Evolutionary conservation across 37 sponge, comb jelly and placozoan genomes (phyloP).

Genomic region (Aplysina aerophoba): DNA sequence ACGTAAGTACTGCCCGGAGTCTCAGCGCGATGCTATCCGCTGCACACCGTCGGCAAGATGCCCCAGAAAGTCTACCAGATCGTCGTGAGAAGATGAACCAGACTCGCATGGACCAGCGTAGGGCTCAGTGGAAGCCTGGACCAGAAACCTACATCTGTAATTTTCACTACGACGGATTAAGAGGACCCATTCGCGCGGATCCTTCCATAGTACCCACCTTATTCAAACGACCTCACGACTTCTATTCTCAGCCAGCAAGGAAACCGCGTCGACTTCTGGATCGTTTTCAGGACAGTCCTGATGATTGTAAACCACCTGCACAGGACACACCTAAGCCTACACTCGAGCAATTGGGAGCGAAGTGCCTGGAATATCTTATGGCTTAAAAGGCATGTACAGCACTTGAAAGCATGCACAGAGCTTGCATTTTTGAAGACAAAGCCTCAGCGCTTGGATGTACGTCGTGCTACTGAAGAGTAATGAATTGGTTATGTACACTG

Average conservation of each 20-base stretch:
- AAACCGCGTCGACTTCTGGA: not conserved
- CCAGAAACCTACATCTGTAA: slow-evolving; percentile 17
- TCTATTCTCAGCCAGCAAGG: slow-evolving; percentile 1
- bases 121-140: slow-evolving; percentile 3
- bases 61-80: not conserved
- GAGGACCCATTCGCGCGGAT: not conserved
- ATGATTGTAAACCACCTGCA: no score
- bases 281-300: not conserved
- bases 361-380: no score
- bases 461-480: no score
- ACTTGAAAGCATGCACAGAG: no score
- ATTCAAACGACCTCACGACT: slow-evolving; percentile 17
- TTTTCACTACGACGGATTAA: slow-evolving; percentile 12
- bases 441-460: no score
- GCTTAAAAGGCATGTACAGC: no score
- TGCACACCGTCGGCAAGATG: slow-evolving; percentile 25
- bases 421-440: no score
- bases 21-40: not conserved
- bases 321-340: no score
- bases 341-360: no score
- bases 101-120: not conserved
- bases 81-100: slow-evolving; percentile 6
- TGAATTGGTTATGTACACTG: no score
- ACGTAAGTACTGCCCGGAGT: no score
- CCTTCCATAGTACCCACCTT: not conserved